Evolutionary conservation across 2,888 invertebrate genomes (phyloP).

Genomic region (Nasonia oneida): DNA sequence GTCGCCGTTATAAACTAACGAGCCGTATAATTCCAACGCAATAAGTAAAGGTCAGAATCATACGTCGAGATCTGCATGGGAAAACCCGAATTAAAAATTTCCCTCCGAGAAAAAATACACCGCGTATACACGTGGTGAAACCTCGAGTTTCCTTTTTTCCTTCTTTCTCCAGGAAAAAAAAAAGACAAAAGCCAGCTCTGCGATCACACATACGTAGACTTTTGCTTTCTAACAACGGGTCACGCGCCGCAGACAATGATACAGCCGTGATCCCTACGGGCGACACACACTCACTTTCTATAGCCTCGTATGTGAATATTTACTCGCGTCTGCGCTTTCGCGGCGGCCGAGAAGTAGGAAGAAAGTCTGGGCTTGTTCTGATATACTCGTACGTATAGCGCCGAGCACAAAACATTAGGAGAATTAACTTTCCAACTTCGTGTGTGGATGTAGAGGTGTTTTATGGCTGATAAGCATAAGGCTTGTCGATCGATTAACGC

Average conservation of each 20-base stretch:
- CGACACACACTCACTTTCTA: slow-evolving; percentile 19
- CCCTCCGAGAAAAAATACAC: too few relatives aligned
- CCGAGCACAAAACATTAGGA: background rate
- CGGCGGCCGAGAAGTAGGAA: background rate
- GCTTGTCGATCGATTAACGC: background rate
- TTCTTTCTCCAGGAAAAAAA: background rate
- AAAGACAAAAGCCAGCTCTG: background rate
- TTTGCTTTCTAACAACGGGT: slow-evolving; percentile 38
- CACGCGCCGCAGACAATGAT: slow-evolving; percentile 14
- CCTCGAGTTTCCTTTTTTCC: background rate
- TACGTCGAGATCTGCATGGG: too few relatives aligned
- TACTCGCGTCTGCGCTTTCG: background rate
- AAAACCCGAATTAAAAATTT: too few relatives aligned
- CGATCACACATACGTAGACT: background rate
- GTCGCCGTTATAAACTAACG: too few relatives aligned
- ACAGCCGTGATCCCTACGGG: slow-evolving; percentile 1
- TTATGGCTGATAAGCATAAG: background rate
- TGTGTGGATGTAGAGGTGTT: too few relatives aligned
- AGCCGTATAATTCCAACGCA: too few relatives aligned
- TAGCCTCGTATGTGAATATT: background rate
- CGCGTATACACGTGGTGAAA: too few relatives aligned
- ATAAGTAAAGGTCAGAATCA: too few relatives aligned
- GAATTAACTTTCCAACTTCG: background rate
- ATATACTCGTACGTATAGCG: background rate
- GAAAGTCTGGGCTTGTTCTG: background rate